These are phyloP conservation scores for Adela reaumurella DNA, from an alignment of 2,888 invertebrate species.

Conservation along the genomic window DNA sequence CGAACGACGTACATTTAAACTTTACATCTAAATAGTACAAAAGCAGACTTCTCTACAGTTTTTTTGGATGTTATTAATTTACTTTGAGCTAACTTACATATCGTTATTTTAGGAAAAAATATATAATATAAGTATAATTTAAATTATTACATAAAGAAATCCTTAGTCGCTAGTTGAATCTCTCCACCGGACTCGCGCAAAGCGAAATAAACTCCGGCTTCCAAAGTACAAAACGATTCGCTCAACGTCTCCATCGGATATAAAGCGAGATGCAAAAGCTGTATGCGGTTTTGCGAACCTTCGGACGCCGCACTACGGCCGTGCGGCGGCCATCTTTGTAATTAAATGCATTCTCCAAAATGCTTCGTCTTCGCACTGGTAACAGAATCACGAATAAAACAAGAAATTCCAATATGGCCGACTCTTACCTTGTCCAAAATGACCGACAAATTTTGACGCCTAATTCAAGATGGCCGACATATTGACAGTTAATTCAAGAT, in stretches of 20 bases:
- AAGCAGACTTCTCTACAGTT: constrained; percentile 24
- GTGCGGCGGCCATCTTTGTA: too few relatives aligned
- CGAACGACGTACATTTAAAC: too few relatives aligned
- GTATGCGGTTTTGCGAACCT: neutral
- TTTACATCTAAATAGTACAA: constrained; percentile 36
- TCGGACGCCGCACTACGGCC: neutral
- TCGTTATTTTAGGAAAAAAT: constrained; percentile 42
- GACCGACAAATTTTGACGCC: too few relatives aligned
- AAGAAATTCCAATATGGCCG: too few relatives aligned
- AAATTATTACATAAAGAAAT: neutral
- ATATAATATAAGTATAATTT: constrained; percentile 9
- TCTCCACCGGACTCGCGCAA: neutral
- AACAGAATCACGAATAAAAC: too few relatives aligned
- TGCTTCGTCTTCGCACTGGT: too few relatives aligned
- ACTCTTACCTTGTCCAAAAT: too few relatives aligned
- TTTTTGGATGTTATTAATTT: constrained; percentile 17
- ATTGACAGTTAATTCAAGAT: too few relatives aligned
- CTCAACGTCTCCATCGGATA: neutral
- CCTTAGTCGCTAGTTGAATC: neutral
- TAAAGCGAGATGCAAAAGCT: neutral
- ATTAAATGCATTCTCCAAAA: too few relatives aligned
- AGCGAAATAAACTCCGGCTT: neutral
- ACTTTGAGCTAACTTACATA: constrained; percentile 54
- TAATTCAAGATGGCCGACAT: too few relatives aligned
- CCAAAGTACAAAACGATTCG: neutral